phyloP scores from a whole-genome alignment of 2,888 invertebrate species.

The Melanotus villosus region DNA sequence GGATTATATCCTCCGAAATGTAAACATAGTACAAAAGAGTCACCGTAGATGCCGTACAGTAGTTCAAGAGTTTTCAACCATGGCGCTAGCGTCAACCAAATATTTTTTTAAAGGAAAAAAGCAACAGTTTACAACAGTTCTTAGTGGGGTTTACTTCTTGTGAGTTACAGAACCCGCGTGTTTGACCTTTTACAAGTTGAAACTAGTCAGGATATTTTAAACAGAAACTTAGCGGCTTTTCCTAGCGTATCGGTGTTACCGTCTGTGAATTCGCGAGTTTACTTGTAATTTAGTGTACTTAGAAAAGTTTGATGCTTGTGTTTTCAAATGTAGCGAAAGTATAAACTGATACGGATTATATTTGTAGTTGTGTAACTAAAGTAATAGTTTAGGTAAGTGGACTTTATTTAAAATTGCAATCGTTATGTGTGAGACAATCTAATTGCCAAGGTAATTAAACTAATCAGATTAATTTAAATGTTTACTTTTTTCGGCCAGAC shows the following conservation, averaged over 20 bases:
- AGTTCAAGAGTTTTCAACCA: constrained; percentile 18
- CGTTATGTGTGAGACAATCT: neutral
- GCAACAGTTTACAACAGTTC: constrained; percentile 62
- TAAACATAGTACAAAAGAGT: neutral
- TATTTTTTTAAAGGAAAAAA: constrained; percentile 55
- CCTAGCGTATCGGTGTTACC: neutral
- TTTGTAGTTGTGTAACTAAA: constrained; percentile 28
- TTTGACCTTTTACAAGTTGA: constrained; percentile 13
- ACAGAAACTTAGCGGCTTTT: neutral
- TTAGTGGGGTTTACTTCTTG: constrained; percentile 37
- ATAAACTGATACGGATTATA: constrained; percentile 17
- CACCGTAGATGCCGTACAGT: constrained; percentile 27
- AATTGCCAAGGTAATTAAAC: constrained; percentile 16
- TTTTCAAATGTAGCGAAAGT: constrained; percentile 7
- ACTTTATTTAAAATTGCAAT: constrained; percentile 10
- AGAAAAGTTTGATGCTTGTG: constrained; percentile 24
- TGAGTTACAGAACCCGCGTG: constrained; percentile 15
- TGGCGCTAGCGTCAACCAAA: constrained; percentile 49
- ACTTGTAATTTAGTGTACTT: constrained; percentile 3
- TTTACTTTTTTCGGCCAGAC: neutral
- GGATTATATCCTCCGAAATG: neutral
- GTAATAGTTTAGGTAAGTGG: constrained; percentile 18
- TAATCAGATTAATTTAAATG: constrained; percentile 23
- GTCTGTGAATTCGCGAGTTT: neutral
- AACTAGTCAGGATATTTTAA: neutral